Evolutionary conservation across 2,797 vertebrate genomes (phyloP).

Genomic region (Thamnophis elegans): DNA sequence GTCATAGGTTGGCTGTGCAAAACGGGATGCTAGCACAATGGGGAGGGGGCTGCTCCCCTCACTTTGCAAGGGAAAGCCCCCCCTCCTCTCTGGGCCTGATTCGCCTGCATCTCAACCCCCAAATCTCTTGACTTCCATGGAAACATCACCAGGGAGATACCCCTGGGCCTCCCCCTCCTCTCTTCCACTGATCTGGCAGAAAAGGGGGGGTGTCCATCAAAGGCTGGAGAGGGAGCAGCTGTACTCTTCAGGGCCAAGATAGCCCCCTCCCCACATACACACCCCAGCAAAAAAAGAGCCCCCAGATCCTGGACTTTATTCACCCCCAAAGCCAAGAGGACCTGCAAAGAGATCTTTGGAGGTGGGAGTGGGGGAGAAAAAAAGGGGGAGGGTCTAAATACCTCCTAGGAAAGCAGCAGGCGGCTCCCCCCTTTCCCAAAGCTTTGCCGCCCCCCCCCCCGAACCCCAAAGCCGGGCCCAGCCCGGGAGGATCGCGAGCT

Average conservation of each 20-base stretch:
- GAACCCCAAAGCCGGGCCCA: not conserved
- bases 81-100: not conserved
- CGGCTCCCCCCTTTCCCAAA: not conserved
- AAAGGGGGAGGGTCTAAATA: not conserved
- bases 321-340: not conserved
- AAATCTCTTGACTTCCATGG: not conserved
- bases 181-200: not conserved
- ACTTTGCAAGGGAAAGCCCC: not conserved
- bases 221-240: not conserved
- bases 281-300: not conserved
- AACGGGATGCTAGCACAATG: not conserved
- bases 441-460: not conserved
- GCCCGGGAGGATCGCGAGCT: too few species aligned
- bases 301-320: not conserved
- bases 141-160: not conserved
- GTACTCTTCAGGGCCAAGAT: not conserved
- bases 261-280: not conserved
- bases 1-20: not conserved
- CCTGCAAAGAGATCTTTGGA: not conserved
- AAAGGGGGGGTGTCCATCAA: not conserved
- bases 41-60: not conserved
- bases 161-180: not conserved
- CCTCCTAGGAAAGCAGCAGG: not conserved
- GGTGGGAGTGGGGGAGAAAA: not conserved
- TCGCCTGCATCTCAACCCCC: not conserved